phyloP scores from a whole-genome alignment of 53 echinoderm and acorn worm genomes.

The Zoroaster sp. region DNA sequence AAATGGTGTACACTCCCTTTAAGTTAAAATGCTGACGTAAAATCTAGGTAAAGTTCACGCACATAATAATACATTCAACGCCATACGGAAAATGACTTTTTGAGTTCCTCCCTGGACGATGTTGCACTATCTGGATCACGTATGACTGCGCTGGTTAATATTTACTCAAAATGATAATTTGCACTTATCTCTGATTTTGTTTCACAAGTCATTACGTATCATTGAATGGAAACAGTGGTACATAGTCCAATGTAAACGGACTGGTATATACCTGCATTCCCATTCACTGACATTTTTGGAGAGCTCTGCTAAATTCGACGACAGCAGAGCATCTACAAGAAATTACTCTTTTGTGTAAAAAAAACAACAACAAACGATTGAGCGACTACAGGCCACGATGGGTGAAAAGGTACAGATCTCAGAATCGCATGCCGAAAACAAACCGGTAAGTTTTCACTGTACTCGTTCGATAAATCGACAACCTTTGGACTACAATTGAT shows the following conservation, averaged over 20 bases:
- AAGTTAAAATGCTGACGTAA: too few relatives aligned
- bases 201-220: not conserved
- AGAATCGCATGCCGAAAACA: not conserved
- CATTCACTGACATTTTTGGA: too few relatives aligned
- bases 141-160: not conserved
- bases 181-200: not conserved
- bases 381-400: not conserved
- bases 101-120: not conserved
- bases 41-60: too few relatives aligned
- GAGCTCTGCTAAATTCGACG: not conserved
- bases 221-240: not conserved
- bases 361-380: not conserved
- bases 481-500: too few relatives aligned
- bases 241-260: not conserved
- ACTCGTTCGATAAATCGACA: not conserved
- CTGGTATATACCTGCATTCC: not conserved
- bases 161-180: not conserved
- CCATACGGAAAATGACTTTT: too few relatives aligned
- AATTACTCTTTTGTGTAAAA: not conserved
- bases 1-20: too few relatives aligned
- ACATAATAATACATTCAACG: too few relatives aligned
- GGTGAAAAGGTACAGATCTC: not conserved
- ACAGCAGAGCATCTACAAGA: not conserved
- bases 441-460: not conserved
- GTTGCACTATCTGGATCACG: not conserved